Evolutionary conservation across 2,888 invertebrate genomes (phyloP).

Genomic region (Masnerella sp.): DNA sequence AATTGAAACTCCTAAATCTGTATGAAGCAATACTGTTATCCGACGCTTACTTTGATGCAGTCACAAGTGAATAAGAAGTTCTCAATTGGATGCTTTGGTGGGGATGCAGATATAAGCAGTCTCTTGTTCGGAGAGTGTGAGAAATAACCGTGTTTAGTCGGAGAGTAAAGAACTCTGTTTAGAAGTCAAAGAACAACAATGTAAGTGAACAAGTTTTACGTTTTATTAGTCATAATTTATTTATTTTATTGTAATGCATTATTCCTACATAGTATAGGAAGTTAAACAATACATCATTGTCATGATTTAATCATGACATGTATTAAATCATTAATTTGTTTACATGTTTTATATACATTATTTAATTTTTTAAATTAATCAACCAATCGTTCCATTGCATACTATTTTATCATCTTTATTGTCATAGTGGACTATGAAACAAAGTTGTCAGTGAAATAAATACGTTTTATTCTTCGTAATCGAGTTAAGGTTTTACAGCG

Average conservation of each 20-base stretch:
- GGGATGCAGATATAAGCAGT: slow-evolving; percentile 46
- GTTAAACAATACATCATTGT: too few species aligned
- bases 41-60: slow-evolving; percentile 15
- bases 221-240: neutral
- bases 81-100: slow-evolving; percentile 41
- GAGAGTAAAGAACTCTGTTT: slow-evolving; percentile 27
- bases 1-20: neutral
- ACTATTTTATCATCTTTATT: too few species aligned
- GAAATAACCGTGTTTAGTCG: slow-evolving; percentile 49
- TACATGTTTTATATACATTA: too few species aligned
- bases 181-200: slow-evolving; percentile 14
- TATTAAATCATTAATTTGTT: too few species aligned
- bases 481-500: slow-evolving; percentile 30
- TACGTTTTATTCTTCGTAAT: slow-evolving; percentile 31
- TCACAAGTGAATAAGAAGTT: slow-evolving; percentile 49
- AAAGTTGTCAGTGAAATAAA: too few species aligned
- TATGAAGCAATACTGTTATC: slow-evolving; percentile 26
- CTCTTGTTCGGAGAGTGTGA: slow-evolving; percentile 35
- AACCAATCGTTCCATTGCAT: too few species aligned
- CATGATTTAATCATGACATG: too few species aligned
- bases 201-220: slow-evolving; percentile 42
- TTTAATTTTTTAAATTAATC: too few species aligned
- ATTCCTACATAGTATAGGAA: too few species aligned
- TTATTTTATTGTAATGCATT: too few species aligned
- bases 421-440: too few species aligned